phyloP scores from a whole-genome alignment of 2,888 invertebrate genomes.

The Pardosa pseudoannulata region DNA sequence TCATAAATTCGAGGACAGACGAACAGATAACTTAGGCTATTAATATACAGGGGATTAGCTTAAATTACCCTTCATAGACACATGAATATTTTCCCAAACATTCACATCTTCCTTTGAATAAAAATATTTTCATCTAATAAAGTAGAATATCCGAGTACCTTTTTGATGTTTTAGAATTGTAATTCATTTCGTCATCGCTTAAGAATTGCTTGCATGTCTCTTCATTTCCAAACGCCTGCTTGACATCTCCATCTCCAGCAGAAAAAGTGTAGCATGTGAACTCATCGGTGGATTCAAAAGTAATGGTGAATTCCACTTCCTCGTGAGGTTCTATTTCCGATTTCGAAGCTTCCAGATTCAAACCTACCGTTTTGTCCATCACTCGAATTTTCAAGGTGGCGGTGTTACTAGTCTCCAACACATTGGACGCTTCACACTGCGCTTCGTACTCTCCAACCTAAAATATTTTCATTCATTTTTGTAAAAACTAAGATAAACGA shows the following conservation, averaged over 20 bases:
- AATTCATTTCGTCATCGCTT: slow-evolving; percentile 1
- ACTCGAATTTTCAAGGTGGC: slow-evolving; percentile 31
- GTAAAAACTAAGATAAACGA: not conserved
- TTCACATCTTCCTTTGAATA: no score
- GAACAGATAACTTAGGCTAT: no score
- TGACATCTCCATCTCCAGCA: slow-evolving; percentile 33
- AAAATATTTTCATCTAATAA: no score
- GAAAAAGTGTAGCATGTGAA: slow-evolving; percentile 53
- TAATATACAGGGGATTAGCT: no score
- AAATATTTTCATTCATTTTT: not conserved
- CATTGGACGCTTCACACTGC: slow-evolving; percentile 38
- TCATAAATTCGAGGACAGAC: no score
- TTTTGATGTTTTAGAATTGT: not conserved
- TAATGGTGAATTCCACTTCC: slow-evolving; percentile 38
- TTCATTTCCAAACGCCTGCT: slow-evolving; percentile 41
- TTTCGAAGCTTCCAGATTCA: slow-evolving; percentile 19
- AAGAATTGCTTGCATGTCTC: slow-evolving; percentile 19
- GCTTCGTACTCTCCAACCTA: slow-evolving; percentile 37
- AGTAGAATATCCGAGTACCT: no score
- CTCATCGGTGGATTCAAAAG: slow-evolving; percentile 23
- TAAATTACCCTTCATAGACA: no score
- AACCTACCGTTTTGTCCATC: not conserved
- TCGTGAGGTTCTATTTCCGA: slow-evolving; percentile 17
- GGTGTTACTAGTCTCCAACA: slow-evolving; percentile 43
- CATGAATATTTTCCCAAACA: no score